Evolutionary conservation across 35 echinoderm and acorn worm species (phyloP), one percentile per base, ranked within the genome.

Genomic region (Anneissia japonica): DNA sequence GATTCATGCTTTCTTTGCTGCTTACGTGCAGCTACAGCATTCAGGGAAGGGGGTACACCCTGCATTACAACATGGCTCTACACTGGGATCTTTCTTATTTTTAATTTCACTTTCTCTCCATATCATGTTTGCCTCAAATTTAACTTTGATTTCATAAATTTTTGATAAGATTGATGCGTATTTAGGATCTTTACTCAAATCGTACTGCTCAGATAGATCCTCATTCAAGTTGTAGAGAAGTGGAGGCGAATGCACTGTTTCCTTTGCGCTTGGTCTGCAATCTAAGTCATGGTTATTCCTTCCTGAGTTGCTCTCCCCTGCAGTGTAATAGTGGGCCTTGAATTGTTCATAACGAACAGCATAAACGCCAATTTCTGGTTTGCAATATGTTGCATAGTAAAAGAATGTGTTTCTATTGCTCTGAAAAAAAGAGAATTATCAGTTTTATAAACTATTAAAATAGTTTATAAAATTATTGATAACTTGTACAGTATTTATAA

Each of bases 321-420:
- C 46, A 0, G 95, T 98, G 83, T 84, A 90, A 78, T 83, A 98
- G 79, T 98, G 95, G 19, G 92, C 95, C 74, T 98, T 98, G 89
- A 93, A 98, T 19, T 98, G 95, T 82, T 91, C 88, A 82, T 98
- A 91, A 34, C 95, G 36, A 9, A 98, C 89, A 30, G 95, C 95
- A 80, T 89, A 98, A 30, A 98, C 77, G 16, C 91, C 91, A 46
- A 73, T 30, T 36, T 40, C 77, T 80, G 95, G 91, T 33, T 89
- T 38, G 11, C 88, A 46, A 21, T 88, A 83, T 11, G 77, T 81
- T 77, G 81, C 83, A 81, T 91, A 93, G 77, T 98, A 98, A 74
- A 91, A 91, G 37, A 98, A 93, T 30, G 88, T 86, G 23, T 98
- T 88, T 39, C 91, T 85, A 41, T 85, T 78, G 83, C 95, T 90